Base-by-base conservation (phyloP, 2,888 invertebrate species). In the Empis stercorea region DNA sequence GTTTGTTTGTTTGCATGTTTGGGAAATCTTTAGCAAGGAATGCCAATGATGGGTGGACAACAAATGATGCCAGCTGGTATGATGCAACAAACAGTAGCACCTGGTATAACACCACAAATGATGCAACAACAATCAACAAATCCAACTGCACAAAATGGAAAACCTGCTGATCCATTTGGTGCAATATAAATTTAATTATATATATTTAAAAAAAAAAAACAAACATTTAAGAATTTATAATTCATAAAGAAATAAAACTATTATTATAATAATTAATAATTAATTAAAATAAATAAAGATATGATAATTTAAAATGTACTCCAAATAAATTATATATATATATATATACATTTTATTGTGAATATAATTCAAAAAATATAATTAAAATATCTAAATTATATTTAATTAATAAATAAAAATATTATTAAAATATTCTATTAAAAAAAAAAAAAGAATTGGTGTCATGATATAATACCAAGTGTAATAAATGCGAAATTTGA, bases 161-260 rank as follows among this genome's bases (percentile, higher is more conserved):
- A 73, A 61, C 72, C 73, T 57, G 63, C 74, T 52, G 74, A 74
- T 68, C 74, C 74, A 51, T 74, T 74, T 60, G 74, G 74, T 59
- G 73, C 73, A 59, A 66, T 69, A 65, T 69, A 69, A 69, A 58
- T 6, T 27, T 27, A 6, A 27, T 20, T 27, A 27, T 27, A 27
- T 20, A 20, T 4, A 20, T 5, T 20, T 3, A 20, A 4, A 27
- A 4, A 4, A 27, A 27, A 2, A 27, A 27, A 27, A n/a, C n/a
- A n/a, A n/a, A n/a, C n/a, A 27, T 27, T 27, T 27, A 27, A 27
- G 23, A 27, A 27, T 27, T 27, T 27, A 27, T 27, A 7, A n/a
- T n/a, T n/a, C n/a, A n/a, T n/a, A n/a, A n/a, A n/a, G n/a, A 27
- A 27, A 27, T 7, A 27, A 20, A n/a, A n/a, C n/a, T n/a, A n/a